A percentile compares a stretch with the other conserved stretches of the same genome.
Conservation (phyloP, 2,888 invertebrate genomes). For the Oeneis ivallda region DNA sequence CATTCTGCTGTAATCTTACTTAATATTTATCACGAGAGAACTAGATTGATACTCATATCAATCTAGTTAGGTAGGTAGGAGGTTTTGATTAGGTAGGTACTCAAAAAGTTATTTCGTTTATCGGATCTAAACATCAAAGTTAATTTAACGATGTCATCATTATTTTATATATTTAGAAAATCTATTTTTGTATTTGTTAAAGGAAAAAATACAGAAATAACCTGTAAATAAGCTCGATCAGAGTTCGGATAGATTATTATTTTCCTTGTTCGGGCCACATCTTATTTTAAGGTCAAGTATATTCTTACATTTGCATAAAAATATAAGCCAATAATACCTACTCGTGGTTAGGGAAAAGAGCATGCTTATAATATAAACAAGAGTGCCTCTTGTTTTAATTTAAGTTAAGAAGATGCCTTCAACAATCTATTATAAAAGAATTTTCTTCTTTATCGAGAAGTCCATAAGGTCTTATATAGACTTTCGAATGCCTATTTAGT, state of each 20-base stretch:
- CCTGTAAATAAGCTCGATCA: not conserved
- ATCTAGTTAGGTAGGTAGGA: too few species aligned
- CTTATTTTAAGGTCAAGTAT: not conserved
- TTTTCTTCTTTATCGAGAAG: too few species aligned
- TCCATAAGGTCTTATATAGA: too few species aligned
- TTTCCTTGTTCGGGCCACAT: not conserved
- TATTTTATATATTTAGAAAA: not conserved
- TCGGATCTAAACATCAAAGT: too few species aligned
- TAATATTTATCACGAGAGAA: too few species aligned
- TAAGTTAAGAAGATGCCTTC: not conserved
- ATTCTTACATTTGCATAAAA: not conserved
- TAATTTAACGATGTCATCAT: too few species aligned
- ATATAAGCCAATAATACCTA: not conserved
- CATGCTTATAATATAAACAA: not conserved
- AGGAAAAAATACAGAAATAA: not conserved
- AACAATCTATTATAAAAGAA: too few species aligned
- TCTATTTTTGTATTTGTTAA: not conserved
- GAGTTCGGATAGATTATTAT: not conserved
- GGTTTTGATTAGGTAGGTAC: too few species aligned
- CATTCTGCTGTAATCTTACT: too few species aligned
- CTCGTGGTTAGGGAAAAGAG: not conserved
- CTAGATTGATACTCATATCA: too few species aligned
- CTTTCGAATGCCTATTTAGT: too few species aligned
- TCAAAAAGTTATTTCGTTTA: too few species aligned
- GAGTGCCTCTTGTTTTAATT: not conserved